phyloP scores from a whole-genome alignment of 2,888 invertebrate species.

The Acutogordius australiensis region DNA sequence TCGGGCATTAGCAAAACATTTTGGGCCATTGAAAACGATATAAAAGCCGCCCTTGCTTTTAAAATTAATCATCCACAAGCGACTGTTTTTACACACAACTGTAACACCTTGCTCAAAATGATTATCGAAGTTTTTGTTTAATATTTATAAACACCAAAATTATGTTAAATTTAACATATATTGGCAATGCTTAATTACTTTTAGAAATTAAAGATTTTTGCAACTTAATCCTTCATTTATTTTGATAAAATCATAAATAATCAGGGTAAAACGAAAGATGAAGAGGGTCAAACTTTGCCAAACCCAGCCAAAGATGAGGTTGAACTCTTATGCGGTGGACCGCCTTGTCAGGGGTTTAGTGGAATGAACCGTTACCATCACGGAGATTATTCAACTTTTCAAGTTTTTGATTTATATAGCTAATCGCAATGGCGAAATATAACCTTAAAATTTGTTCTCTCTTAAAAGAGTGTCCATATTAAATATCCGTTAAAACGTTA shows the following conservation, averaged over 20 bases:
- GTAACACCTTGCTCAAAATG: constrained; percentile 38
- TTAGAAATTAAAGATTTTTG: background rate
- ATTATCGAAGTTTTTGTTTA: constrained; percentile 33
- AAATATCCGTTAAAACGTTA: no score
- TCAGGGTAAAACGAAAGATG: constrained; percentile 22
- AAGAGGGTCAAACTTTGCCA: constrained; percentile 31
- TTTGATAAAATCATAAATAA: background rate
- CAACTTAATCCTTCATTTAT: background rate
- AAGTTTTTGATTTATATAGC: no score
- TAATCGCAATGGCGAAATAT: no score
- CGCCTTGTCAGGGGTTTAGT: constrained; percentile 61
- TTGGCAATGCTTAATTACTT: no score
- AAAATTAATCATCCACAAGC: constrained; percentile 41
- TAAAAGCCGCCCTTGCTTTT: constrained; percentile 47
- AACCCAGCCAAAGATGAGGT: constrained; percentile 44
- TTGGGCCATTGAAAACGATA: constrained; percentile 53
- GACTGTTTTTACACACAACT: constrained; percentile 49
- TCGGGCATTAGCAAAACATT: constrained; percentile 38
- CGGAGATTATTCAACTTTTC: constrained; percentile 50
- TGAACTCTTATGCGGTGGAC: constrained; percentile 51
- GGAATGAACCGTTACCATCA: constrained; percentile 62
- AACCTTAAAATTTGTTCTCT: no score
- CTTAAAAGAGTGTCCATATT: no score
- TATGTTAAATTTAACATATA: no score
- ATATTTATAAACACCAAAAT: no score